Percentiles rank a stretch among this genome's conserved stretches.
phyloP scores from a whole-genome alignment of 2,888 invertebrate species.

The Caenorhabditis doughertyi region DNA sequence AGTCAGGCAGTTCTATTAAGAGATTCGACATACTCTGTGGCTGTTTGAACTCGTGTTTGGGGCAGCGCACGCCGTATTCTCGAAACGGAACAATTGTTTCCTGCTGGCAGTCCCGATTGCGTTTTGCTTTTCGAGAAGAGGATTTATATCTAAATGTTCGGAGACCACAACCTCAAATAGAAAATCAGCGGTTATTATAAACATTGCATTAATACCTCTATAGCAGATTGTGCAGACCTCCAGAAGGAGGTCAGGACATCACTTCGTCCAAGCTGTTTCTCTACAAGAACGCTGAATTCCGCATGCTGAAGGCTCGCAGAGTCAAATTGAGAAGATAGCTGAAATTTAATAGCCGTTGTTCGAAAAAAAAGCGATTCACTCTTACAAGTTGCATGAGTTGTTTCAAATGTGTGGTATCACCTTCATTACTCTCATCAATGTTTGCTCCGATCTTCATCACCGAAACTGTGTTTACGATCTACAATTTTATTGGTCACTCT shows the following conservation, averaged over 20 bases:
- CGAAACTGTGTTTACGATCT: conserved; percentile 69
- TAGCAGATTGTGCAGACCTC: conserved; percentile 74
- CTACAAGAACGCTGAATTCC: conserved; percentile 64
- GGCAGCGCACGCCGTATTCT: conserved; percentile 75
- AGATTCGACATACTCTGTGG: conserved; percentile 54
- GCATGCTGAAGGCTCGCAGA: conserved; percentile 65
- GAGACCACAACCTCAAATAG: conserved; percentile 70
- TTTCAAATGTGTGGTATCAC: conserved; percentile 74
- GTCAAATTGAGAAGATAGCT: conserved; percentile 72
- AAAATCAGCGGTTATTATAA: background rate
- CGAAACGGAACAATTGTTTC: conserved; percentile 76
- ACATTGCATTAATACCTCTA: conserved; percentile 59
- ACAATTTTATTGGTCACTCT: too few relatives aligned
- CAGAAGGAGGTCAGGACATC: conserved; percentile 74
- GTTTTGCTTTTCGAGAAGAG: conserved; percentile 64
- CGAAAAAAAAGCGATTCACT: background rate
- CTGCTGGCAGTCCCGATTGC: conserved; percentile 22
- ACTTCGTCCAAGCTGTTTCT: conserved; percentile 47
- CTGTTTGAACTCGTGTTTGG: conserved; percentile 58
- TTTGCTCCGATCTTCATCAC: conserved; percentile 70
- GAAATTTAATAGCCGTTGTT: too few relatives aligned
- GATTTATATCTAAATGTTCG: conserved; percentile 79
- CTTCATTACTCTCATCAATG: conserved; percentile 70
- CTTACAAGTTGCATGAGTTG: conserved; percentile 77
- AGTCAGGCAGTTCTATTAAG: too few relatives aligned